These are phyloP conservation scores for Periplaneta americana DNA, from an alignment of 1,140 invertebrate species.

Conservation along the genomic window DNA sequence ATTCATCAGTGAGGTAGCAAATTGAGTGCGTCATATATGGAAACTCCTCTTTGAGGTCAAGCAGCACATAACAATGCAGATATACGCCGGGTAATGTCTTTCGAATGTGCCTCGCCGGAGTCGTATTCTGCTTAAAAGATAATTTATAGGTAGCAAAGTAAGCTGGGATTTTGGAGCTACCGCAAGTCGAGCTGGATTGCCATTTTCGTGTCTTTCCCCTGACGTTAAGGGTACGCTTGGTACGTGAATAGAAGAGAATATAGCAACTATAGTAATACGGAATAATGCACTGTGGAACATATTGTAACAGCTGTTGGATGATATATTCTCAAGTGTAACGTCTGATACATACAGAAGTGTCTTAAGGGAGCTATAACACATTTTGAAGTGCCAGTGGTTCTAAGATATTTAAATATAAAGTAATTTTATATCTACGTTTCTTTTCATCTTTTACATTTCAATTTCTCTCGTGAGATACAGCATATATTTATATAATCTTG, in stretches of 20 bases:
- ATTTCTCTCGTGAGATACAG: too few relatives aligned
- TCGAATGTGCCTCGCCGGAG: neutral
- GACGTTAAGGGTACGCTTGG: neutral
- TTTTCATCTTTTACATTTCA: too few relatives aligned
- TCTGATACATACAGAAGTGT: too few relatives aligned
- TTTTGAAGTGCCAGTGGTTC: too few relatives aligned
- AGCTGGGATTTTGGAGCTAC: neutral
- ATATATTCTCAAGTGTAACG: neutral
- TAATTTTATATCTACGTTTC: too few relatives aligned
- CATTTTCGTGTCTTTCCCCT: neutral
- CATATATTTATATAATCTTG: too few relatives aligned
- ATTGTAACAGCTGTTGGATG: neutral
- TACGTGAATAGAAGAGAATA: neutral
- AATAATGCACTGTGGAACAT: neutral
- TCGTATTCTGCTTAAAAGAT: neutral
- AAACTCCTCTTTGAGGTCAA: neutral
- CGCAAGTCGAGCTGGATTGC: neutral
- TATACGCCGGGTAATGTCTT: neutral
- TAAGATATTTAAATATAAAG: too few relatives aligned
- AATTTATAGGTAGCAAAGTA: neutral
- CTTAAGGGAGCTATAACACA: too few relatives aligned
- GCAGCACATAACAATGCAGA: neutral
- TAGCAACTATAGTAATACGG: neutral
- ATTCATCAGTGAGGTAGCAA: neutral
- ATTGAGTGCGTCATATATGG: neutral